phyloP scores from a whole-genome alignment of 2,888 invertebrate species.

The Scaptomyza cyrtandrae region DNA sequence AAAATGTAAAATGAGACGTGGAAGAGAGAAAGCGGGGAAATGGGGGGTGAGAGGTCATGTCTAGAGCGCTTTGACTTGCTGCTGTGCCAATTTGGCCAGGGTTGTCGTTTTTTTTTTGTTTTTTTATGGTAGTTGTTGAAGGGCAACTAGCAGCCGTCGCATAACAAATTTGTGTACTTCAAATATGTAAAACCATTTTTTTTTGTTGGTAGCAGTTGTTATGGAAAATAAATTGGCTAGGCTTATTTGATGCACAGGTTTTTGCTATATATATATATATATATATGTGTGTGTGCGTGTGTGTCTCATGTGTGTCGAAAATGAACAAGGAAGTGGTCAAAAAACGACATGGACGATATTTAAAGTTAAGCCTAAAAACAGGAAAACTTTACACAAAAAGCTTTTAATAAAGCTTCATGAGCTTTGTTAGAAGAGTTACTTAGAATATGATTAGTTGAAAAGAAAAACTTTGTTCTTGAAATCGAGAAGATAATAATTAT shows the following conservation, averaged over 20 bases:
- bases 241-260: conserved; percentile 60
- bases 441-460: background rate
- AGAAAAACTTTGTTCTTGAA: no score
- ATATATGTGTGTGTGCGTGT: conserved; percentile 6
- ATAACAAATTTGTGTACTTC: conserved; percentile 49
- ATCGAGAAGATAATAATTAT: no score
- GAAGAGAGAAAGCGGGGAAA: background rate
- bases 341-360: conserved; percentile 17
- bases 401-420: conserved; percentile 3
- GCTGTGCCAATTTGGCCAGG: conserved; percentile 59
- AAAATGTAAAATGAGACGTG: background rate
- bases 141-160: conserved; percentile 49
- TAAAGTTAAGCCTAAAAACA: conserved; percentile 17
- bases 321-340: conserved; percentile 38
- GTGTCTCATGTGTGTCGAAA: conserved; percentile 36
- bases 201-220: conserved; percentile 50
- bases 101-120: conserved; percentile 23
- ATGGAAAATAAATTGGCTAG: conserved; percentile 70
- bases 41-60: conserved; percentile 34
- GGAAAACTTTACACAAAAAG: background rate
- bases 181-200: background rate
- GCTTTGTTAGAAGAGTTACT: background rate
- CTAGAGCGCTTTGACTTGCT: conserved; percentile 47
- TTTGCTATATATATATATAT: no score
- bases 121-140: conserved; percentile 37